These are phyloP conservation scores for Octomys mimax DNA, from an alignment of 2,797 vertebrate species.

Conservation along the genomic window DNA sequence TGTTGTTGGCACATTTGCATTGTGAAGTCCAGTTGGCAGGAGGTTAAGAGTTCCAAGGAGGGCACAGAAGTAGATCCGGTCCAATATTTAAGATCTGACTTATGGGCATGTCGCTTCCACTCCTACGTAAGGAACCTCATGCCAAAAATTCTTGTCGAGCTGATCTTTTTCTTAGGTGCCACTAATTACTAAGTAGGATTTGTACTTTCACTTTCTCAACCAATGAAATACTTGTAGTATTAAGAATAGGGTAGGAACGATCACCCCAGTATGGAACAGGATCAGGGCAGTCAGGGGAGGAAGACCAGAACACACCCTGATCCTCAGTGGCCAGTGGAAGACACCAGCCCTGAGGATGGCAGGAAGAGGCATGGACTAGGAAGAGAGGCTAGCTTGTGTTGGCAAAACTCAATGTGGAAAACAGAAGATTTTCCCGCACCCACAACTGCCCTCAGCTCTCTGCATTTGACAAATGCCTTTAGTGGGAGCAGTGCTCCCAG, in stretches of 20 bases:
- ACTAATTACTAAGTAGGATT: neutral
- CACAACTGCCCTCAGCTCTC: neutral
- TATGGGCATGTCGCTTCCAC: neutral
- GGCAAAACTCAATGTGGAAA: neutral
- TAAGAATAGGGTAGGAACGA: neutral
- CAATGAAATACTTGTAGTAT: neutral
- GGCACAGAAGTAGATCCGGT: neutral
- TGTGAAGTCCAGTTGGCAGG: neutral
- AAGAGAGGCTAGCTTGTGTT: fast-evolving
- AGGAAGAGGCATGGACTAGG: fast-evolving
- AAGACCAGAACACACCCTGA: neutral
- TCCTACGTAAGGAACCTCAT: neutral
- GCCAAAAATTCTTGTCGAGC: neutral
- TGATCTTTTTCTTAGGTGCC: neutral
- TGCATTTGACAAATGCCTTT: neutral
- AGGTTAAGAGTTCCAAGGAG: neutral
- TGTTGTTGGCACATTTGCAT: too few relatives aligned
- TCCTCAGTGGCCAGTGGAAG: neutral
- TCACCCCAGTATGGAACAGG: neutral
- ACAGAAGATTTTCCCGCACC: neutral
- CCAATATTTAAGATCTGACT: neutral
- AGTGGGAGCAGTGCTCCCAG: neutral
- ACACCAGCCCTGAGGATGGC: fast-evolving
- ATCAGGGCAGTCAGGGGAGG: neutral
- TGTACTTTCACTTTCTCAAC: neutral